These are phyloP conservation scores for Streptopelia turtur DNA, from an alignment of 2,797 vertebrate species.

Conservation along the genomic window DNA sequence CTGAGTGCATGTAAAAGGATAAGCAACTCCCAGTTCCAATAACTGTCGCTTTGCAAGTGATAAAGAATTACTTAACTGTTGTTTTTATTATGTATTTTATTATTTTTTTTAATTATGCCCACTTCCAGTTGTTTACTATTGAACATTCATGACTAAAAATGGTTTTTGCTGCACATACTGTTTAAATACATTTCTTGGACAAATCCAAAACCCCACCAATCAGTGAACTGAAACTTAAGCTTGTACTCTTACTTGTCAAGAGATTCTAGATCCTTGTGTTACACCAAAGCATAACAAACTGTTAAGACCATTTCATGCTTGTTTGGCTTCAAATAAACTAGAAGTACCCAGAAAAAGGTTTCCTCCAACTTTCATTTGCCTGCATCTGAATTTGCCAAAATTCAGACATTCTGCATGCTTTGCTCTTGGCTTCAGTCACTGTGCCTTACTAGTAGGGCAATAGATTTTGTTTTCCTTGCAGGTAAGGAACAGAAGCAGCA, in stretches of 20 bases:
- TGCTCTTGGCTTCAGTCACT: background rate
- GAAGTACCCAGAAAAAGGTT: conserved; percentile 59
- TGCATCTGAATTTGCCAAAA: conserved; percentile 28
- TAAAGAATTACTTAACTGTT: background rate
- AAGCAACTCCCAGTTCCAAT: background rate
- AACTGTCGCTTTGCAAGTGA: background rate
- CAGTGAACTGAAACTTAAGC: conserved; percentile 49
- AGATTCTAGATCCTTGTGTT: conserved; percentile 59
- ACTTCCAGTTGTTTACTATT: background rate
- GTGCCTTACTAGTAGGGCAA: background rate
- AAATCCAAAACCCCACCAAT: conserved; percentile 32
- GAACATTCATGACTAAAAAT: background rate
- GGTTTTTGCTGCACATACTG: background rate
- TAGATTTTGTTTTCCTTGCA: background rate
- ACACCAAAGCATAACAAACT: conserved; percentile 49
- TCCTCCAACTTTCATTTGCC: conserved; percentile 1
- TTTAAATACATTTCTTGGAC: conserved; percentile 50
- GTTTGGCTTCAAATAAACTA: conserved; percentile 58
- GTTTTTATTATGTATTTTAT: background rate
- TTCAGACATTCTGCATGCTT: background rate
- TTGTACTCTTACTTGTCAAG: conserved; percentile 35
- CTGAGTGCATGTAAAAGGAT: background rate
- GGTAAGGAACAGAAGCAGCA: background rate
- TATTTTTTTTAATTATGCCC: background rate
- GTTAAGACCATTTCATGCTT: conserved; percentile 63